Evolutionary conservation across 2,888 invertebrate species (phyloP), one percentile per base, ranked within the genome.

Genomic region (Toxonevra muliebris): DNA sequence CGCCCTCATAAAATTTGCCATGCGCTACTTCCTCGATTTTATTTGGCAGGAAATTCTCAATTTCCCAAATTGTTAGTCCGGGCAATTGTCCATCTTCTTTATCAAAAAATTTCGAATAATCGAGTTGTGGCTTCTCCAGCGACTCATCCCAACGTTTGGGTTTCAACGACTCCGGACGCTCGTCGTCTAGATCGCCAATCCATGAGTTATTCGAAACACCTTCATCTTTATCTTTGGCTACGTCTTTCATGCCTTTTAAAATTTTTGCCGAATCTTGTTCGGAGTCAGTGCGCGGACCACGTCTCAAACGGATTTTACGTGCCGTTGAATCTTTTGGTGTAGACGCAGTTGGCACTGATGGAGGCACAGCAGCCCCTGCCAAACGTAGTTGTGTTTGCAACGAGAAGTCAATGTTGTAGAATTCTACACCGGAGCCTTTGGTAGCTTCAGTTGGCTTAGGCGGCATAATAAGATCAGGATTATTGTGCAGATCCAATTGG

Each of bases 351-450:
- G 91, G 88, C 50, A 92, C 90, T 10, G 89, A 87, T 1, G 93
- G 91, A 1, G 93, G 92, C 10, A 93, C 91, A 69, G 92, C 92
- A 0, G 97, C 97, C 0, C 97, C 97, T 19, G 97, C 97, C 73
- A 96, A 85, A 73, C 95, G 89, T 65, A 99, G 86, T 85, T 99
- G 99, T 77, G 96, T 93, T 87, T 96, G 96, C 71, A 99, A 87
- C 0, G 98, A 97, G 87, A 99, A 99, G 87, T 99, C 99, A 68
- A 99, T 97, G 81, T 99, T 99, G 85, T 99, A 99, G 86, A 94
- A 99, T 82, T 95, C 94, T 60, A 95, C 86, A 0, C 95, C 95
- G 52, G 93, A 88, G 1, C 94, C 93, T 71, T 91, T 88, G 75
- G 92, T 89, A 41, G 90, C 87, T 83, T 95, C 92, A 15, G 90